Evolutionary conservation across 2,113 vertebrate species (phyloP).

Genomic region (Reinhardtius hippoglossoides): DNA sequence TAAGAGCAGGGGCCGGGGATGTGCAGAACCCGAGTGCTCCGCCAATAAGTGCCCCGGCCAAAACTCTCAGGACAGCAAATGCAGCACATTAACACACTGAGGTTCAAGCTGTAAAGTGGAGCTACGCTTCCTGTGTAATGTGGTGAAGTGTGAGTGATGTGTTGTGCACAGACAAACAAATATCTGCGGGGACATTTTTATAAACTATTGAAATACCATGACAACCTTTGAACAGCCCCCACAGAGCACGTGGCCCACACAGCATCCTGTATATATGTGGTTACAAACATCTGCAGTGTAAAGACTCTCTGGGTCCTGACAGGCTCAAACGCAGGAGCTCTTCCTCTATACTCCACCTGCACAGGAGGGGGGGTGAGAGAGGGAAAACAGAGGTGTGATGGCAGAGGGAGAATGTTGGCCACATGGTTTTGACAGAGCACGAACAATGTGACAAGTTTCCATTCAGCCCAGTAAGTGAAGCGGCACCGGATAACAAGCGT

Average conservation of each 20-base stretch:
- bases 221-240: slow-evolving; percentile 18
- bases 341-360: too few species aligned
- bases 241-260: slow-evolving; percentile 10
- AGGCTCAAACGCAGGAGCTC: too few species aligned
- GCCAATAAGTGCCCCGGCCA: slow-evolving; percentile 23
- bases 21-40: slow-evolving; percentile 27
- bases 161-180: slow-evolving; percentile 8
- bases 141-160: slow-evolving; percentile 3
- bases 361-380: slow-evolving; percentile 8
- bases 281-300: not conserved
- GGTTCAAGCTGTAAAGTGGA: not conserved
- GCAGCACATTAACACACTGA: slow-evolving; percentile 7
- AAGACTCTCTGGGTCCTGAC: too few species aligned
- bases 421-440: slow-evolving; percentile 14
- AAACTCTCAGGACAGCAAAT: slow-evolving; percentile 16
- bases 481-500: slow-evolving; percentile 46
- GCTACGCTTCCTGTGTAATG: not conserved
- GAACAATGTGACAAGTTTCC: slow-evolving; percentile 49
- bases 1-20: slow-evolving; percentile 59
- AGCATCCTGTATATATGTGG: not conserved
- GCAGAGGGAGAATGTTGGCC: slow-evolving; percentile 28
- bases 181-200: slow-evolving; percentile 28
- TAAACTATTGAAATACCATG: slow-evolving; percentile 28
- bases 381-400: slow-evolving; percentile 31
- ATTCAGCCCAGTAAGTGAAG: slow-evolving; percentile 43